Conservation (phyloP, 2,797 vertebrate genomes). For the Argya squamiceps region DNA sequence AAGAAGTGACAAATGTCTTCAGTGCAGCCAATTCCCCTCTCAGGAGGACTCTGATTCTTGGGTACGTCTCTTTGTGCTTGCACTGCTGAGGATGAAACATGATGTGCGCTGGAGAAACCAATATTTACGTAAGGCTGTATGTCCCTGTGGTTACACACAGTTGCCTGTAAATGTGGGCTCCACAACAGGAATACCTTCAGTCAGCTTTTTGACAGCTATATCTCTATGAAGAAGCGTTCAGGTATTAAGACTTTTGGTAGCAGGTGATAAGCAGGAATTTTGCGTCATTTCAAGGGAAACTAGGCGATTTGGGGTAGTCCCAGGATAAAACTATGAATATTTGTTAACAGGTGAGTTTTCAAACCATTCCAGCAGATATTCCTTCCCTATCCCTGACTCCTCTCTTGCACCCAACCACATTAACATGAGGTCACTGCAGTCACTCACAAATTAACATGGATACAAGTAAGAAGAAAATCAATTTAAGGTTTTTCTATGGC, state of each 20-base stretch:
- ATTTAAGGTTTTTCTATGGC: not conserved
- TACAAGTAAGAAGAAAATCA: not conserved
- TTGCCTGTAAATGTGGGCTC: not conserved
- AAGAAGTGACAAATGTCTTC: not conserved
- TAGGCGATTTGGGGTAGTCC: not conserved
- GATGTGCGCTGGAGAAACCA: not conserved
- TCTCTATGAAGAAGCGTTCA: not conserved
- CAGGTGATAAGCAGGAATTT: not conserved
- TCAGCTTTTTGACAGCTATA: not conserved
- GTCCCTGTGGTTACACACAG: not conserved
- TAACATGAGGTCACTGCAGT: not conserved
- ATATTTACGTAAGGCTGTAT: fast-evolving
- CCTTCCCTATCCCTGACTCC: not conserved
- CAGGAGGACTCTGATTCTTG: not conserved
- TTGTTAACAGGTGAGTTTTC: not conserved
- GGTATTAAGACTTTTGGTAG: not conserved
- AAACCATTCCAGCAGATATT: not conserved
- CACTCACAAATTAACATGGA: not conserved
- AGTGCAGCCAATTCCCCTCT: not conserved
- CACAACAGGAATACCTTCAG: not conserved
- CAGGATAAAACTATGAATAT: not conserved
- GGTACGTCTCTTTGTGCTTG: not conserved
- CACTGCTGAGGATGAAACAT: not conserved
- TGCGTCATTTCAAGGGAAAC: not conserved
- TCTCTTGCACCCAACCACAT: not conserved